These are phyloP conservation scores for Cairina moschata DNA, from an alignment of 2,113 vertebrate genomes.

Conservation along the genomic window DNA sequence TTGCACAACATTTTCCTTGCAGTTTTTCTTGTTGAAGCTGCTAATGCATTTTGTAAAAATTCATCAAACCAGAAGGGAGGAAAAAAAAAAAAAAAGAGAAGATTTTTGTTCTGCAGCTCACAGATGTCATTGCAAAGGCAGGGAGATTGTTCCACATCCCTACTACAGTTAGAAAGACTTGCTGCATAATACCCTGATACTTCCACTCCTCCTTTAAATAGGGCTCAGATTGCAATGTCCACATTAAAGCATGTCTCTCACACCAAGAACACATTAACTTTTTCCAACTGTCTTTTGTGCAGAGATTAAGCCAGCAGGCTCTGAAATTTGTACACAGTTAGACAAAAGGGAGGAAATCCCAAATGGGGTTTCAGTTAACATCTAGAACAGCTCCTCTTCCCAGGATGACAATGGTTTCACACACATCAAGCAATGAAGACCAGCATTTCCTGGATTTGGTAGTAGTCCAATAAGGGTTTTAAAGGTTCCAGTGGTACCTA, in stretches of 20 bases:
- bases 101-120: slow-evolving; percentile 14
- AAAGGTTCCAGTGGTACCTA: background rate
- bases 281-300: background rate
- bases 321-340: background rate
- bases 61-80: background rate
- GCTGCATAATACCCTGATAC: background rate
- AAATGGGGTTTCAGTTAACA: background rate
- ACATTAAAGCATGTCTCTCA: background rate
- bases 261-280: background rate
- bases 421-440: background rate
- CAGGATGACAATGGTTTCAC: background rate
- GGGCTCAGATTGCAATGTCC: background rate
- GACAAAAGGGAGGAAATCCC: background rate
- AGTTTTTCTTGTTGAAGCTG: background rate
- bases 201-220: slow-evolving; percentile 15
- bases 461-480: background rate
- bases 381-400: background rate
- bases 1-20: background rate
- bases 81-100: background rate
- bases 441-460: background rate
- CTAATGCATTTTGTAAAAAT: background rate
- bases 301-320: background rate
- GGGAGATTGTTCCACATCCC: background rate
- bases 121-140: background rate
- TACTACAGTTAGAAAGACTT: background rate